Base-by-base conservation (phyloP, 53 echinoderm and acorn worm species). In the Holothuria scabra region DNA sequence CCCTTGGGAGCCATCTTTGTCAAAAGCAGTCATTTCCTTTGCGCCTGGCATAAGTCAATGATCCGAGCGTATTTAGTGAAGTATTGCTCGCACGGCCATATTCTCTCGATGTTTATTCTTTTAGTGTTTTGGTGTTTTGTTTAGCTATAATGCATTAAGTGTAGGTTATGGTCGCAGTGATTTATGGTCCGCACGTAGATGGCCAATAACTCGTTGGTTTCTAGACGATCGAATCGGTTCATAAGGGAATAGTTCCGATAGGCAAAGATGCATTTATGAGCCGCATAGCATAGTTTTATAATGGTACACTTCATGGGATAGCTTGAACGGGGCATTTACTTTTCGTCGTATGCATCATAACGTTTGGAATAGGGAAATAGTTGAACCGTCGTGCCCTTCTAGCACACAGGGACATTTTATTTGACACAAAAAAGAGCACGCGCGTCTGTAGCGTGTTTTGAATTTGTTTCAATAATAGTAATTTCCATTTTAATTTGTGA, bases 1-100 rank as follows among this genome's bases (percentile, higher is more conserved):
- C 48, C 89, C 67, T 28, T 79, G 84, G 79, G 78, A 78, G 78
- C 78, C 78, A 78, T 78, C 58, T 19, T 32, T 56, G 78, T 78
- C 78, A 78, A 56, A 32, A 46, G 28, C 26, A 58, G 56, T 78
- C 78, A 78, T 58, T 78, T 78, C 78, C 78, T 78, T 58, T 58
- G 78, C 58, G 78, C 78, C 78, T 78, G 78, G 78, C 58, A 78
- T 78, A 78, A 78, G 78, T 78, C 78, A 78, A 78, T 59, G 78
- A 56, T 57, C 58, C 52, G 72, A 41, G 21, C 56, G 78, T 52
- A 18, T 52, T 52, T 52, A 52, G 52, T 18, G 52, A 18, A 52
- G 52, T 14, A 52, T 52, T 52, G 52, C 52, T 52, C 52, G 52
- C 52, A 16, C 18, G 58, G 78, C 56, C 58, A 57, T 58, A 78